Conservation (phyloP, 2,888 invertebrate genomes). For the Crioceris asparagi region DNA sequence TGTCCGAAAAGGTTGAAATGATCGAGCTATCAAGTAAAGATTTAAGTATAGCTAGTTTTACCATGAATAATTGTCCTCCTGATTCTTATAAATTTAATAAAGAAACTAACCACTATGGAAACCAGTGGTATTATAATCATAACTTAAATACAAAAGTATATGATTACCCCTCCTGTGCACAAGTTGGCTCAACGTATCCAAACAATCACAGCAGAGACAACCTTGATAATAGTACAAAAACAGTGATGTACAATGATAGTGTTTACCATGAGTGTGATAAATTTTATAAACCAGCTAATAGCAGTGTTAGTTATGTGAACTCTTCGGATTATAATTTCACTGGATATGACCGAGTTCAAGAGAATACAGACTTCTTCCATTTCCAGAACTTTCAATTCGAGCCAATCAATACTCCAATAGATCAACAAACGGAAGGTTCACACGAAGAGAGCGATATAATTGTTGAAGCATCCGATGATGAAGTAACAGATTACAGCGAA, state of each 20-base stretch:
- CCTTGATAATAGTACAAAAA: slow-evolving; percentile 14
- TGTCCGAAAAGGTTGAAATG: slow-evolving; percentile 30
- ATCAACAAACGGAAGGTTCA: slow-evolving; percentile 29
- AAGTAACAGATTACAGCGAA: slow-evolving; percentile 27
- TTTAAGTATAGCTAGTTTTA: slow-evolving; percentile 30
- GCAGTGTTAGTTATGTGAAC: slow-evolving; percentile 9
- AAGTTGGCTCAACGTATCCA: slow-evolving; percentile 26
- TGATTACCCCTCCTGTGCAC: slow-evolving; percentile 32
- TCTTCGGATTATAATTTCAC: slow-evolving; percentile 14
- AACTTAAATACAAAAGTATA: slow-evolving; percentile 25
- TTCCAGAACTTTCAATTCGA: slow-evolving; percentile 8
- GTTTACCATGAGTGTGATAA: slow-evolving; percentile 12
- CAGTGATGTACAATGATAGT: slow-evolving; percentile 15
- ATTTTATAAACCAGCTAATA: slow-evolving; percentile 4
- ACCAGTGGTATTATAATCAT: slow-evolving; percentile 22
- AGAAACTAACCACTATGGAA: slow-evolving; percentile 21
- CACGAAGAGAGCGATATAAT: slow-evolving; percentile 36
- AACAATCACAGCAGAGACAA: slow-evolving; percentile 24
- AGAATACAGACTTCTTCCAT: slow-evolving; percentile 8
- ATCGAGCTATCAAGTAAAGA: slow-evolving; percentile 32
- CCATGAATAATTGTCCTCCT: no score
- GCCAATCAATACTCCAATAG: slow-evolving; percentile 17
- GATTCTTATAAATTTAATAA: no score
- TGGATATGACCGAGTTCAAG: slow-evolving; percentile 14
- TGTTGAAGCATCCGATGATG: slow-evolving; percentile 36